Evolutionary conservation across 2,797 vertebrate species (phyloP), one percentile per base, ranked within the genome.

Genomic region (Cyprinella venusta): DNA sequence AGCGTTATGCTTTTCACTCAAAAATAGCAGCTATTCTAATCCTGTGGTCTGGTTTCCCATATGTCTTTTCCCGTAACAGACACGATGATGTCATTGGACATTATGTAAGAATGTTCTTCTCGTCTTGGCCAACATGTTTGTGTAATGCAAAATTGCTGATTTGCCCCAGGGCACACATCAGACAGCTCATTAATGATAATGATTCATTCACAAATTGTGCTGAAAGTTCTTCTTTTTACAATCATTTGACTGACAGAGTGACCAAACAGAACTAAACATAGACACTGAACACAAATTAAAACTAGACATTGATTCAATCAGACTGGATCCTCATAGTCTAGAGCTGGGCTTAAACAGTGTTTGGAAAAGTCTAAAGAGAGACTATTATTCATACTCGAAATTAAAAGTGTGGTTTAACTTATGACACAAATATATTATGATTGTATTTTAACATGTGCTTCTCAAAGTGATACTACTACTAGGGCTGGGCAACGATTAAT

Each of bases 81-180:
- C 33, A 21, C 0, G 13, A 69, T 76, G 36, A 45, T 48, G 50
- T 70, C 64, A 69, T 48, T 76, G 19, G 9, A 77, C 38, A 19
- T 77, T 77, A 78, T 26, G 75, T 50, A 83, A 83, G 52, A 71
- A 78, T 83, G 64, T 78, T 61, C 64, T 70, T 76, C 56, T 59
- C 1, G 8, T 74, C 38, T 82, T n/a, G 52, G 48, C 48, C 65
- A 48, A 59, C 21, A 7, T 24, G 63, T 77, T 19, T 42, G 75
- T 69, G 74, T 24, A 70, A 61, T 63, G 16, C 9, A 38, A 15
- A 61, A 42, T 24, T 10, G 30, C 59, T 65, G 33, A 33, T 45
- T 4, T 33, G 18, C 59, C 50, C 38, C 65, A 69, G 42, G 42
- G 24, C 40, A 68, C 16, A 8, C 16, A 8, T 21, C 13, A 15